These are phyloP conservation scores for Entomobrya proxima DNA, from an alignment of 2,888 invertebrate genomes.

Conservation along the genomic window DNA sequence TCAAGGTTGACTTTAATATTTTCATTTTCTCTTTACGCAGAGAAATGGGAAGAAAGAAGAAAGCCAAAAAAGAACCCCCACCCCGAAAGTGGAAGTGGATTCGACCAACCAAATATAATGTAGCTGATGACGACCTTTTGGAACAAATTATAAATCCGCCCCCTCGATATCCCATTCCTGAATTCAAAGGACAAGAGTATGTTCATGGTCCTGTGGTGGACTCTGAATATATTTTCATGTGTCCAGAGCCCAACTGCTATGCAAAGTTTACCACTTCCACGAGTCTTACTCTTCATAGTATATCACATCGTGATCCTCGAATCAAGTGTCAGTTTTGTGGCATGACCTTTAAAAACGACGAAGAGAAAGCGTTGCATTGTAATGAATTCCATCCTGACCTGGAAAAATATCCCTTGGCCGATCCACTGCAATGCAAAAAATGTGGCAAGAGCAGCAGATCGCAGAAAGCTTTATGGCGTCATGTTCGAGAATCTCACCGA, in stretches of 20 bases:
- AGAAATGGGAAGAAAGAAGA: too few species aligned
- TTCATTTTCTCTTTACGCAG: neutral
- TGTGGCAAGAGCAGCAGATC: neutral
- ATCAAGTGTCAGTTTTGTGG: neutral
- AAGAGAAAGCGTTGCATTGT: neutral
- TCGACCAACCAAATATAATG: neutral
- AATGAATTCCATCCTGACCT: neutral
- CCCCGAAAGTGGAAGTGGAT: neutral
- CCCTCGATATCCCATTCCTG: neutral
- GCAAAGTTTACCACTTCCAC: neutral
- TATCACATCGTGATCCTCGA: neutral
- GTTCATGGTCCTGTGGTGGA: neutral
- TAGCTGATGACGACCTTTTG: conserved; percentile 2
- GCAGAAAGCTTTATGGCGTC: neutral
- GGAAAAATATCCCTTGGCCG: neutral
- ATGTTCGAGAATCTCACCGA: neutral
- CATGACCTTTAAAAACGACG: neutral
- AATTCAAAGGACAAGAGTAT: conserved; percentile 21
- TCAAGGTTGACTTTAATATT: too few species aligned
- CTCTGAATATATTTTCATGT: neutral
- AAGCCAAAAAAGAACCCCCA: too few species aligned
- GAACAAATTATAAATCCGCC: neutral
- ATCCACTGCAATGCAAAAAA: conserved; percentile 24
- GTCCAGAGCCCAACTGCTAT: neutral
- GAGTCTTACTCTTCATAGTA: neutral